Base-by-base conservation (phyloP, 2,113 vertebrate species). In the Aptenodytes forsteri region DNA sequence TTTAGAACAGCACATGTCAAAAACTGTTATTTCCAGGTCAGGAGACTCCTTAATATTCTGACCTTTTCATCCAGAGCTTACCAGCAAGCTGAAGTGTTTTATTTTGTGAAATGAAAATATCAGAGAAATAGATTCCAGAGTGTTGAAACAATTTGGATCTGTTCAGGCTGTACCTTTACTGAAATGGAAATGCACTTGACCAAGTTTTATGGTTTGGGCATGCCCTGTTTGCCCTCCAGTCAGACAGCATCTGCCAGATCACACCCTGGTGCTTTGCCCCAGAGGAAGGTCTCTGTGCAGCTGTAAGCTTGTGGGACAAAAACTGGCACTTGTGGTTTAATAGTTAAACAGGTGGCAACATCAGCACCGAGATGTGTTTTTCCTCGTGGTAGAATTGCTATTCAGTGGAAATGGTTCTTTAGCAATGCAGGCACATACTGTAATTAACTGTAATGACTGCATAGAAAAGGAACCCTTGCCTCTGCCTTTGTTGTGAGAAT, bases 21-120 rank as follows among this genome's bases (percentile, higher is more conserved):
- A 95, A 61, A 11, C 10, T 61, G 58, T 96, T 96, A 83, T 76
- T 96, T 96, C 67, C 89, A 90, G 44, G 36, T 77, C 86, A 66
- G 29, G 6, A 80, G 77, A 61, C 49, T 61, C 44, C 54, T 73
- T 83, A 87, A 67, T 81, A 91, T 78, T 78, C 69, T 89, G 77
- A 66, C 73, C 27, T 91, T 95, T 91, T 87, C 80, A 89, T 81
- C 16, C 26, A 81, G 59, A 78, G 18, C 0, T 95, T 89, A 54
- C 84, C 32, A 91, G 36, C 27, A 84, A 84, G 18, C 19, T 10
- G 8, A 56, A 82, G 56, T 9, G 6, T 61, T 76, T 86, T 69
- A 30, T 30, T 95, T 38, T 70, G 11, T 77, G 66, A 92, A 83
- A 83, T 12, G 13, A 47, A 88, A 69, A 49, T 72, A 73, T 27